Evolutionary conservation across 2,113 vertebrate species (phyloP), one percentile per base, ranked within the genome.

Genomic region (Sylvilagus bachmani): DNA sequence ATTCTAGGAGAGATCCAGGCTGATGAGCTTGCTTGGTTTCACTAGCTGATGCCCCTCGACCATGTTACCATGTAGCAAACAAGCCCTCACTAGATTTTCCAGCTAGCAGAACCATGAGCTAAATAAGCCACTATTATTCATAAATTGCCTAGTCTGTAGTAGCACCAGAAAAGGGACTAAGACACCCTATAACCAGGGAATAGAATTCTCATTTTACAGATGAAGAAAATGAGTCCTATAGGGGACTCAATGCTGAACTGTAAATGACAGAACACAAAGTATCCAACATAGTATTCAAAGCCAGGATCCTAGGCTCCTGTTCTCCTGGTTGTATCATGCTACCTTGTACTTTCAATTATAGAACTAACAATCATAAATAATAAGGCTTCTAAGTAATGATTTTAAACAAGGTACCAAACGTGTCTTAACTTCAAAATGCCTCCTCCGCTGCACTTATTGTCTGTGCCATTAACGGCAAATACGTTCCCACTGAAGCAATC

Each of bases 281-380:
- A 24, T 89, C 49, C 75, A 29, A 86, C 21, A 83, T 38, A 49
- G 25, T 62, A 83, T 25, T 67, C 22, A 55, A 55, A 91, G 73
- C 31, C 17, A 81, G 90, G 71, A 17, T 62, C 27, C 2, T 38
- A 82, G 13, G 25, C 33, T 70, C 29, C 55, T 19, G 71, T 77
- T 64, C 29, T 71, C 69, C n/a, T 16, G 36, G 21, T 17, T 49
- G 25, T 78, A 85, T 6, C 67, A 33, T 25, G 38, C 36, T 78
- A 12, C 69, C 22, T 64, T 75, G 33, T 5, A 80, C 8, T 84
- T 61, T 75, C 69, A 95, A 83, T 21, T 71, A 61, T 77, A 92
- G 31, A 93, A 86, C 75, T 83, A 83, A 92, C 92, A 95, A 67
- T 94, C 74, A 92, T 81, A 97, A 94, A 95, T 89, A 78, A 92